phyloP scores from a whole-genome alignment of 2,888 invertebrate genomes.

The Chymomyza fuscimana region DNA sequence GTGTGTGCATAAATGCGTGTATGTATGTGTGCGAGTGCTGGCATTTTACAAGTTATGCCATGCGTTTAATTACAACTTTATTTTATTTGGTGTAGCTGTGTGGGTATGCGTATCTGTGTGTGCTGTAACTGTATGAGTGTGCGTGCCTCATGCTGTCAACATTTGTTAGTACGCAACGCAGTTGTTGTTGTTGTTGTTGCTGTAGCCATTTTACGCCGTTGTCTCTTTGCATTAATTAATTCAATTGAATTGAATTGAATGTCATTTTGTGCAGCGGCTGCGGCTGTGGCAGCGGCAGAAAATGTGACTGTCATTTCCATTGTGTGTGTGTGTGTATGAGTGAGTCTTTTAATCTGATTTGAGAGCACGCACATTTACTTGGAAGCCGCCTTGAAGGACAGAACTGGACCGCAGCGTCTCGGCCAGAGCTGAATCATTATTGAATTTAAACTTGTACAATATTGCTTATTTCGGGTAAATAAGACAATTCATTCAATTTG shows the following conservation, averaged over 20 bases:
- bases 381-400: too few species aligned
- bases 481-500: conserved; percentile 74
- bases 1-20: neutral
- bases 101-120: neutral
- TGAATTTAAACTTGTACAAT: conserved; percentile 64
- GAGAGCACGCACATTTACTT: conserved; percentile 57
- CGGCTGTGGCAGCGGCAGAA: neutral
- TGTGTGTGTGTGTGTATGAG: neutral
- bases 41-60: conserved; percentile 51
- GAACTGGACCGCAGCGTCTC: conserved; percentile 9
- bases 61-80: conserved; percentile 71
- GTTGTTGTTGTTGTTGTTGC: neutral
- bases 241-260: conserved; percentile 50
- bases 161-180: conserved; percentile 38
- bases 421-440: conserved; percentile 38
- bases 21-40: conserved; percentile 15
- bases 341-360: conserved; percentile 61
- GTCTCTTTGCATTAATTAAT: conserved; percentile 62
- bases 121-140: conserved; percentile 32
- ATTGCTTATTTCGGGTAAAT: conserved; percentile 69
- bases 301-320: conserved; percentile 56
- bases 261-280: conserved; percentile 4
- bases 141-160: conserved; percentile 44
- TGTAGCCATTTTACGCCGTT: conserved; percentile 23
- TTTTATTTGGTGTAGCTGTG: conserved; percentile 50